Base-by-base conservation (phyloP, 2,888 invertebrate species). In the Dendrolimus pini region DNA sequence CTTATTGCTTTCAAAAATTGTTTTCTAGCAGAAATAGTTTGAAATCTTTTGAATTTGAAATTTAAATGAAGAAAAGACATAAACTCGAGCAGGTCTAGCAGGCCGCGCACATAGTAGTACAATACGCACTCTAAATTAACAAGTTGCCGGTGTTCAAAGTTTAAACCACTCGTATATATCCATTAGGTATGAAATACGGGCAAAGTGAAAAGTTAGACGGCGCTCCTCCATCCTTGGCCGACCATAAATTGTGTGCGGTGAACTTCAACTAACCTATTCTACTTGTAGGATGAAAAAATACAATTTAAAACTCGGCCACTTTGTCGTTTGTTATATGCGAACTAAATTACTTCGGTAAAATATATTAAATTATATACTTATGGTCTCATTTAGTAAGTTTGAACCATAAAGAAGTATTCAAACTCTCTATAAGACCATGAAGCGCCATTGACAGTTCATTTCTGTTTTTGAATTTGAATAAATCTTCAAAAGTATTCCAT, bases 141-240 rank as follows among this genome's bases (percentile, higher is more conserved):
- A 72, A 80, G 80, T 80, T 78, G 69, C 72, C 71, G 68, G 69
- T 72, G 72, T 70, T 66, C 30, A 66, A 70, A 89, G 85, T 89
- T 88, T 74, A 75, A 75, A 80, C 83, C 80, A 69, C 80, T 69
- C 85, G 77, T 88, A 86, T 79, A 85, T 89, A 88, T 81, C 85
- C 85, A 84, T 89, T 89, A 82, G 73, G 81, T 83, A 83, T 85
- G 85, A 89, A 85, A 89, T 89, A 88, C 87, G 88, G 72, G 80
- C 74, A 78, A 89, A 89, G 89, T 89, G 89, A 78, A 85, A 88
- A 89, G 89, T 89, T 90, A 84, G 87, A 85, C 88, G 78, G 75
- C 72, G 78, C 78, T 78, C 69, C 80, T 85, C 30, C 30, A 88
- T 89, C 88, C 89, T 88, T 89, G 85, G 80, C 68, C 84, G 82